phyloP scores from a whole-genome alignment of 2,888 invertebrate genomes.

The Spilarctia lutea region DNA sequence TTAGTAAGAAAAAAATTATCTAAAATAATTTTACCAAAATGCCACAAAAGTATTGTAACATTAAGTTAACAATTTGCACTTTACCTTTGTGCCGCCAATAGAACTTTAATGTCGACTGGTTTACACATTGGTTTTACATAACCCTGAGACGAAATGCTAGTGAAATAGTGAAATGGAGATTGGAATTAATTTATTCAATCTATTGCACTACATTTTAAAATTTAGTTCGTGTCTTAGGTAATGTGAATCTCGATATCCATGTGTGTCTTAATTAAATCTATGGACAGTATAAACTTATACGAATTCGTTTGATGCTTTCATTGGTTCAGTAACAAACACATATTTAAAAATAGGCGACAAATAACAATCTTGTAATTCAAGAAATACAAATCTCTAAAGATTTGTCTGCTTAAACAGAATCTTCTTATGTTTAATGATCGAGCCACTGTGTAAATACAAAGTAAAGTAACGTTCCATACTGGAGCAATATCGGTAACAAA shows the following conservation, averaged over 20 bases:
- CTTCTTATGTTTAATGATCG: constrained; percentile 35
- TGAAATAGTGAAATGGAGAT: not conserved
- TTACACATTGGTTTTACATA: not conserved
- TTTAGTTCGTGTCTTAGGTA: not conserved
- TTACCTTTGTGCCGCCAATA: not conserved
- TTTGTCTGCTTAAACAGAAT: constrained; percentile 43
- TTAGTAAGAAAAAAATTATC: too few species aligned
- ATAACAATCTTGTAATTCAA: not conserved
- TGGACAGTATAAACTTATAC: not conserved
- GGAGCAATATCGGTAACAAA: constrained; percentile 71
- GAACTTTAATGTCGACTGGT: not conserved
- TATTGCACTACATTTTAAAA: not conserved
- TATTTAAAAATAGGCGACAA: too few species aligned
- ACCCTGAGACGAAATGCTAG: not conserved
- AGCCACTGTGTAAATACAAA: constrained; percentile 27
- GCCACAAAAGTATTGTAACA: too few species aligned
- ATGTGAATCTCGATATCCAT: not conserved
- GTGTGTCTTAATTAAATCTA: not conserved
- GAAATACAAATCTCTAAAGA: not conserved
- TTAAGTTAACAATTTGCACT: not conserved
- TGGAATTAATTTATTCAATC: not conserved
- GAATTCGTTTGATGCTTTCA: not conserved
- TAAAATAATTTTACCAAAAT: too few species aligned
- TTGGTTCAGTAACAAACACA: too few species aligned
- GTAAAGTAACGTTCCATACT: constrained; percentile 50